Conservation (phyloP, 2,888 invertebrate species). For the Lysandra coridon region DNA sequence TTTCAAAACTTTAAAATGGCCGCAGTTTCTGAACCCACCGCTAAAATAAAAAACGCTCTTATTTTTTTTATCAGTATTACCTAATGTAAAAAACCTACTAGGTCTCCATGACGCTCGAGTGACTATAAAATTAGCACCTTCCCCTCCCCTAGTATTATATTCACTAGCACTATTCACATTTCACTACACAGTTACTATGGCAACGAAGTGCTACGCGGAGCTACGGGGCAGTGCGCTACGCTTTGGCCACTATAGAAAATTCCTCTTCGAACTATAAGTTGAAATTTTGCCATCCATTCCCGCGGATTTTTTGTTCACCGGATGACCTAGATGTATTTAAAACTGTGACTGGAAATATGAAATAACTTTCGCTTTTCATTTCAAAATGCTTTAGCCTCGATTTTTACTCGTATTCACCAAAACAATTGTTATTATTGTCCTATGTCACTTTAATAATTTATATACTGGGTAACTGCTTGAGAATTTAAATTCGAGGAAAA, state of each 20-base stretch:
- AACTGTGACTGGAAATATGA: constrained; percentile 1
- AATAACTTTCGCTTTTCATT: neutral
- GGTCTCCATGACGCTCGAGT: too few species aligned
- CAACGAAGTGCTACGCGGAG: constrained; percentile 40
- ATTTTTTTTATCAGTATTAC: too few species aligned
- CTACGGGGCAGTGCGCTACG: neutral
- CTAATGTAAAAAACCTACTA: too few species aligned
- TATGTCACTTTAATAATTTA: neutral
- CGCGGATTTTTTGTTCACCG: neutral
- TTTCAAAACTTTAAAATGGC: too few species aligned
- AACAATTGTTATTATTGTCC: neutral
- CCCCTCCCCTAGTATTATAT: neutral
- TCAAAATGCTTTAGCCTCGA: neutral
- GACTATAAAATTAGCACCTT: too few species aligned
- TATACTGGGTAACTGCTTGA: neutral
- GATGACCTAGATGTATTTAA: neutral
- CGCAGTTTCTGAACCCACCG: too few species aligned
- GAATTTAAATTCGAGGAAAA: too few species aligned
- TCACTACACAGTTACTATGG: too few species aligned
- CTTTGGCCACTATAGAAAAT: neutral
- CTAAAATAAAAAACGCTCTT: too few species aligned
- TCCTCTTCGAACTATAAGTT: neutral
- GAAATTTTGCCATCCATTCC: constrained; percentile 2
- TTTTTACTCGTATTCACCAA: neutral
- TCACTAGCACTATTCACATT: neutral